Evolutionary conservation across 2,113 vertebrate species (phyloP), one percentile per base, ranked within the genome.

Genomic region (Acanthochromis polyacanthus): DNA sequence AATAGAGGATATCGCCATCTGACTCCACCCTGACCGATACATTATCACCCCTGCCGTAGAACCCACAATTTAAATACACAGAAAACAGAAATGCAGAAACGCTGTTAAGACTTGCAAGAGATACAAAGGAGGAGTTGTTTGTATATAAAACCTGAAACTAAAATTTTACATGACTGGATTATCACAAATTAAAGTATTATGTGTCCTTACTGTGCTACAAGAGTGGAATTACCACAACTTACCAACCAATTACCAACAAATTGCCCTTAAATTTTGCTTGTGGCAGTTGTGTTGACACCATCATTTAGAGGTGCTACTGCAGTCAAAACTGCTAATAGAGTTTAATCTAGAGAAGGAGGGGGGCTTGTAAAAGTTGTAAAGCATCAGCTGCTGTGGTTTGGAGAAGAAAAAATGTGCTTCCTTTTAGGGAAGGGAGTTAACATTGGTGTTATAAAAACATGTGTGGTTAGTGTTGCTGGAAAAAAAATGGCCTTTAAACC

Each of bases 321-420:
- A 52, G 38, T 69, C 55, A 43, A 62, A 83, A 69, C 76, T 75
- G 52, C 82, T 62, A 69, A 88, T 64, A 69, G 78, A 69, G 58
- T 79, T 36, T 82, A 73, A 83, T 77, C 2, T 40, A 66, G 60
- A 46, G 32, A 53, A 71, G 55, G 48, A 53, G 69, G 64, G 64
- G 38, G 64, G 20, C 81, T 83, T 83, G 73, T 82, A 67, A 86
- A 87, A 77, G 53, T 43, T 28, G 52, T 61, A 30, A 83, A 64
- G 71, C 62, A 59, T 56, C 56, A 75, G 68, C 56, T 60, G 10
- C 61, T 69, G 50, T 68, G 78, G 78, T 38, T 61, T 17, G 17
- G 50, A 51, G 62, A 66, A 53, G n/a, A 50, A 80, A 82, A 85
- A 78, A 75, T 64, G 70, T 63, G 32, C 45, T 71, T 79, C 53